These are phyloP conservation scores for Chaitophorus viminalis DNA, from an alignment of 2,888 invertebrate genomes.

Conservation along the genomic window DNA sequence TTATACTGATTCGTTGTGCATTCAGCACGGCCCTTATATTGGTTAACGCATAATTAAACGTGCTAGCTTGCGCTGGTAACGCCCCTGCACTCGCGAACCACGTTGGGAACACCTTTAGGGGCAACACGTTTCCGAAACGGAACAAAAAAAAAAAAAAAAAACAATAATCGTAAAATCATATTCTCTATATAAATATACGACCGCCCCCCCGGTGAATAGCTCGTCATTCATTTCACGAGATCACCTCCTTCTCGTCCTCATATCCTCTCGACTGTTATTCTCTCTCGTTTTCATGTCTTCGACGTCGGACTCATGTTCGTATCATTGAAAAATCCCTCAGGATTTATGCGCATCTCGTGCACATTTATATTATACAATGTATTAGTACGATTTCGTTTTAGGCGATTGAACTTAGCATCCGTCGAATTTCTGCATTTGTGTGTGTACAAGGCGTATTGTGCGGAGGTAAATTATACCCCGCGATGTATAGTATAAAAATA, in stretches of 20 bases:
- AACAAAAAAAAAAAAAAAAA: constrained; percentile 12
- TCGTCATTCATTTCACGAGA: constrained; percentile 3
- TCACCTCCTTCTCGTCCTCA: background rate
- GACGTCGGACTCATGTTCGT: background rate
- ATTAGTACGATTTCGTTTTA: background rate
- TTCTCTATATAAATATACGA: background rate
- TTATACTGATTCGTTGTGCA: background rate
- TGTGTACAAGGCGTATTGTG: background rate
- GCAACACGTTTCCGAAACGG: constrained; percentile 40
- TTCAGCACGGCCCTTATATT: background rate
- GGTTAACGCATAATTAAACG: constrained; percentile 32
- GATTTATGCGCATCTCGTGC: background rate
- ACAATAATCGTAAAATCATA: constrained; percentile 32
- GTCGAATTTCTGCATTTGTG: background rate
- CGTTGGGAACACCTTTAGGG: constrained; percentile 35
- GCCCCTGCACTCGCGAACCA: constrained; percentile 29
- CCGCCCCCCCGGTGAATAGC: background rate
- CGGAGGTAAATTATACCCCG: background rate
- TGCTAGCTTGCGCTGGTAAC: background rate
- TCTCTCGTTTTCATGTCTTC: too few relatives aligned
- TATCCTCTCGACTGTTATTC: background rate
- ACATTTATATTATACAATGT: background rate
- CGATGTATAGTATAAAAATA: too few relatives aligned
- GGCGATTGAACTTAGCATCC: background rate
- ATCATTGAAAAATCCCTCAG: background rate